Percentiles rank a stretch among this genome's conserved stretches.
These are phyloP conservation scores for Polydrusus cervinus DNA, from an alignment of 2,888 invertebrate species.

Conservation along the genomic window DNA sequence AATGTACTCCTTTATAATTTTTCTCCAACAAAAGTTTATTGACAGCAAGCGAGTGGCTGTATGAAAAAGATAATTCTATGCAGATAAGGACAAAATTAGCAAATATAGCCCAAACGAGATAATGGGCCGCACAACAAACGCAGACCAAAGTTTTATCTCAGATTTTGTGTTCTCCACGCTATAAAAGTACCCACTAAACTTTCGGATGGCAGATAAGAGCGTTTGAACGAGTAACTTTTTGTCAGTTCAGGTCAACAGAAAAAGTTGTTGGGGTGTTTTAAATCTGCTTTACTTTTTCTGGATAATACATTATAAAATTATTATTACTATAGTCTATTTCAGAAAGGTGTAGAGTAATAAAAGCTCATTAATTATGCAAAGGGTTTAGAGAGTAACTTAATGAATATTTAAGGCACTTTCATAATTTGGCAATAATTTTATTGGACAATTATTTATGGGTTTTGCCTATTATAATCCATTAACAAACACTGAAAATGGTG, in stretches of 20 bases:
- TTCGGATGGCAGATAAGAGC: constrained; percentile 9
- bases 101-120: constrained; percentile 36
- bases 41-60: constrained; percentile 24
- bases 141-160: constrained; percentile 21
- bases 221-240: not conserved
- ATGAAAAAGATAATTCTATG: constrained; percentile 25
- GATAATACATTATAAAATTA: not conserved
- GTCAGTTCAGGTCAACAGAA: not conserved
- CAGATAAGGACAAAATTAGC: constrained; percentile 42
- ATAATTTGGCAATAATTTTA: too few relatives aligned
- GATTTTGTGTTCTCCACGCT: constrained; percentile 15
- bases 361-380: too few relatives aligned
- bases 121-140: constrained; percentile 20
- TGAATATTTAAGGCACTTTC: too few relatives aligned
- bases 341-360: too few relatives aligned
- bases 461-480: too few relatives aligned
- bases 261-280: not conserved
- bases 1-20: not conserved
- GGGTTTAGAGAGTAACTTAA: too few relatives aligned
- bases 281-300: not conserved
- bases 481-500: too few relatives aligned
- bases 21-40: constrained; percentile 29
- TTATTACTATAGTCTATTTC: too few relatives aligned
- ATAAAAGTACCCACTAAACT: constrained; percentile 17
- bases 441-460: too few relatives aligned